Evolutionary conservation across 92 coral and sea anemone species (phyloP).

Genomic region (Plumapathes pennacea): DNA sequence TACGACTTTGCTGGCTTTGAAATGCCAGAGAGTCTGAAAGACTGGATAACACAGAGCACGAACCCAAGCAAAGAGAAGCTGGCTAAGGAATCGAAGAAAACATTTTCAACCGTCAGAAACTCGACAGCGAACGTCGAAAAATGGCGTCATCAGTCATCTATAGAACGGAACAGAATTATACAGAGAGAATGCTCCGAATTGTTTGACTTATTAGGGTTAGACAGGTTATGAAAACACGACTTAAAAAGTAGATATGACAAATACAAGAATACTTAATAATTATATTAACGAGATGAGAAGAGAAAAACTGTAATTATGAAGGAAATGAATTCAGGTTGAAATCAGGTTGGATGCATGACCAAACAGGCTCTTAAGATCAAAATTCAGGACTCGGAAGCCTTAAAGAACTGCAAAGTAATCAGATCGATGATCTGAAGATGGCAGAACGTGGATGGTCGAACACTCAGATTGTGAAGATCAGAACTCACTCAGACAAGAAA

Average conservation of each 20-base stretch:
- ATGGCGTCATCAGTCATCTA: conserved; percentile 32
- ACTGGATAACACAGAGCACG: conserved; percentile 25
- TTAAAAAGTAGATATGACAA: too few species aligned
- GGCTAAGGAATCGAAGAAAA: not conserved
- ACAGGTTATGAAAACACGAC: too few species aligned
- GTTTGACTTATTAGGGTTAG: conserved; percentile 19
- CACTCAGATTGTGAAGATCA: not conserved
- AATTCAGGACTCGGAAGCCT: not conserved
- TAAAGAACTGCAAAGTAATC: not conserved
- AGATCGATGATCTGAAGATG: not conserved
- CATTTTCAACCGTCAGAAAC: conserved; percentile 26
- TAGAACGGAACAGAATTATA: conserved; percentile 15
- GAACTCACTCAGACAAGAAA: not conserved
- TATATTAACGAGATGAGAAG: too few species aligned
- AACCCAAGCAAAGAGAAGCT: conserved; percentile 16
- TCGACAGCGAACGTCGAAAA: conserved; percentile 9
- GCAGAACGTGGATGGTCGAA: not conserved
- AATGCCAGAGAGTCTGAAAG: conserved; percentile 24
- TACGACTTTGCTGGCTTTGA: conserved; percentile 35
- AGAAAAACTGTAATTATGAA: too few species aligned
- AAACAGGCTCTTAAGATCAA: not conserved
- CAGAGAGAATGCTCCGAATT: conserved; percentile 8
- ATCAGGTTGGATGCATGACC: not conserved
- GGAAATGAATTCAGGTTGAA: too few species aligned
- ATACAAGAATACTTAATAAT: too few species aligned